Percentiles rank a stretch among this genome's conserved stretches.
Conservation (phyloP, 2,113 vertebrate species). For the Castor canadensis region DNA sequence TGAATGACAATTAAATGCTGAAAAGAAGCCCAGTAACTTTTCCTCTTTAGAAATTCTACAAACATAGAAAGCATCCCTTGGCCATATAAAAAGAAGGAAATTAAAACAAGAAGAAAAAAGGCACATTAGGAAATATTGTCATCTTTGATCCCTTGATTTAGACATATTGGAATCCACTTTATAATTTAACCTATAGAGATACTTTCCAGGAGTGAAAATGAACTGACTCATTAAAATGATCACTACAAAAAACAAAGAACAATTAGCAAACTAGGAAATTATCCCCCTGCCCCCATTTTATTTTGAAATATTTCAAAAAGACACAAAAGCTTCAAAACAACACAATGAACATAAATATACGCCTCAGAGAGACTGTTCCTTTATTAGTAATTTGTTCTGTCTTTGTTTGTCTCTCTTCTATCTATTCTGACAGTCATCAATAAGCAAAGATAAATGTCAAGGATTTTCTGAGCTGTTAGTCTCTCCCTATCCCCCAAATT, state of each 20-base stretch:
- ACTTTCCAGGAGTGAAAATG: not conserved
- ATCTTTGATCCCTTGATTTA: not conserved
- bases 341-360: not conserved
- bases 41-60: not conserved
- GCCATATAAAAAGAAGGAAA: not conserved
- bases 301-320: conserved; percentile 6
- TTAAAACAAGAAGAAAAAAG: not conserved
- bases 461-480: not conserved
- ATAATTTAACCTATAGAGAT: not conserved
- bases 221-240: conserved; percentile 17
- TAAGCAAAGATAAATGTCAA: not conserved
- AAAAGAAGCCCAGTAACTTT: not conserved
- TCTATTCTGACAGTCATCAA: not conserved
- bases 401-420: not conserved
- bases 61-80: not conserved
- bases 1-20: not conserved
- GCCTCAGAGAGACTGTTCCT: not conserved
- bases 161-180: not conserved
- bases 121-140: not conserved
- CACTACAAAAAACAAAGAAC: not conserved
- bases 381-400: not conserved
- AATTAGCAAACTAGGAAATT: not conserved
- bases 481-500: not conserved
- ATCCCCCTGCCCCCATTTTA: not conserved
- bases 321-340: not conserved